These are phyloP conservation scores for Lineus longissimus DNA, from an alignment of 1,140 invertebrate species.

Conservation along the genomic window DNA sequence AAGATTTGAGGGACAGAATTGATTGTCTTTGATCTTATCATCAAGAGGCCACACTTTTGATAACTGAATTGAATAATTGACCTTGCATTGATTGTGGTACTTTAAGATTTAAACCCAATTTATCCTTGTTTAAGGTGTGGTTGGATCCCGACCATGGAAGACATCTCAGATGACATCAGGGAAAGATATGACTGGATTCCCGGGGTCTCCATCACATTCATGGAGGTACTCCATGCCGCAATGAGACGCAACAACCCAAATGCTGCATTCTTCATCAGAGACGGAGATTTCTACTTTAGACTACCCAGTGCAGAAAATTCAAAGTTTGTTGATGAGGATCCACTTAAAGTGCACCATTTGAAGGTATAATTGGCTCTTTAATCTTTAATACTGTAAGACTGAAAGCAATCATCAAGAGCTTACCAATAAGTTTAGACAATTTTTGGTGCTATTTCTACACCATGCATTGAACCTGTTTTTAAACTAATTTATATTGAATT, in stretches of 20 bases:
- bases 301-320: constrained; percentile 30
- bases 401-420: not conserved
- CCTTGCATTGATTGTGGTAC: too few relatives aligned
- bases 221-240: constrained; percentile 52
- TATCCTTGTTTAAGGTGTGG: constrained; percentile 38
- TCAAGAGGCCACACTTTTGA: too few relatives aligned
- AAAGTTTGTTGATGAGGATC: constrained; percentile 38
- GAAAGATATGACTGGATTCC: constrained; percentile 44
- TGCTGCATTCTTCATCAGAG: constrained; percentile 6
- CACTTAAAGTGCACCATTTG: constrained; percentile 31
- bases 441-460: too few relatives aligned
- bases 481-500: too few relatives aligned
- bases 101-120: not conserved
- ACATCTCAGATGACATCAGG: constrained; percentile 34
- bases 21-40: too few relatives aligned
- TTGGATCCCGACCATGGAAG: constrained; percentile 41
- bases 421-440: too few relatives aligned
- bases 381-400: not conserved
- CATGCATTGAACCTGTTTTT: too few relatives aligned
- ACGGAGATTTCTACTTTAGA: constrained; percentile 22
- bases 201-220: constrained; percentile 48
- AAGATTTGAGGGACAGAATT: too few relatives aligned
- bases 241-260: constrained; percentile 29
- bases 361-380: constrained; percentile 26
- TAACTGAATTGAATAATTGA: too few relatives aligned